Percentiles rank a stretch among this genome's conserved stretches.
Conservation (phyloP, 2,797 vertebrate species). For the Phoeniculus purpureus region DNA sequence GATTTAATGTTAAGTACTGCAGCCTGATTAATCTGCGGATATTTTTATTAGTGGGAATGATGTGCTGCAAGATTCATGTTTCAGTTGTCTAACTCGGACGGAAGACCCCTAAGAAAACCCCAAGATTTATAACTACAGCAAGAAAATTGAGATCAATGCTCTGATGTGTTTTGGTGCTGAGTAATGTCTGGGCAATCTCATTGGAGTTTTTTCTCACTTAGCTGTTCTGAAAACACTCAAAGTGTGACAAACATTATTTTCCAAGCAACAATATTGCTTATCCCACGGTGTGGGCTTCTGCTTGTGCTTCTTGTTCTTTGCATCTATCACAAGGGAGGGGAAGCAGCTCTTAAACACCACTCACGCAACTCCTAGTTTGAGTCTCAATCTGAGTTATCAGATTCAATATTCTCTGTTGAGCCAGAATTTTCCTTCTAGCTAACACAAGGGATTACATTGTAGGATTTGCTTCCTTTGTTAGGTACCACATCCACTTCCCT, state of each 20-base stretch:
- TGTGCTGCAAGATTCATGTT: conserved; percentile 8
- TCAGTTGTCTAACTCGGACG: background rate
- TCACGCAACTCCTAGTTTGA: background rate
- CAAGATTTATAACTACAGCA: background rate
- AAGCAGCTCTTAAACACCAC: background rate
- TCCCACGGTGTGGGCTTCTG: background rate
- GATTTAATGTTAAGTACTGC: conserved; percentile 16
- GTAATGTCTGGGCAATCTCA: background rate
- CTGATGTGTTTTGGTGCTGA: background rate
- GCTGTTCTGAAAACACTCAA: background rate
- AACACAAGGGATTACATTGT: background rate
- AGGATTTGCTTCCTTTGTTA: background rate
- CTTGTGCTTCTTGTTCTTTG: background rate
- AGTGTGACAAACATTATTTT: background rate
- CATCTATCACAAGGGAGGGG: background rate
- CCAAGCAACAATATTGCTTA: background rate
- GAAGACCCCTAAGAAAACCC: background rate
- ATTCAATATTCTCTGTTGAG: background rate
- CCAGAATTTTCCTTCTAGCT: background rate
- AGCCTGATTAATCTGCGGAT: conserved; percentile 26
- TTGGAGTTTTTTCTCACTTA: background rate
- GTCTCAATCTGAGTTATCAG: background rate
- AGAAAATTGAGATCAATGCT: background rate
- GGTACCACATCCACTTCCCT: background rate
- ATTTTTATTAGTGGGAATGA: background rate